These are phyloP conservation scores for Melanotus villosus DNA, from an alignment of 2,888 invertebrate genomes.

Conservation along the genomic window DNA sequence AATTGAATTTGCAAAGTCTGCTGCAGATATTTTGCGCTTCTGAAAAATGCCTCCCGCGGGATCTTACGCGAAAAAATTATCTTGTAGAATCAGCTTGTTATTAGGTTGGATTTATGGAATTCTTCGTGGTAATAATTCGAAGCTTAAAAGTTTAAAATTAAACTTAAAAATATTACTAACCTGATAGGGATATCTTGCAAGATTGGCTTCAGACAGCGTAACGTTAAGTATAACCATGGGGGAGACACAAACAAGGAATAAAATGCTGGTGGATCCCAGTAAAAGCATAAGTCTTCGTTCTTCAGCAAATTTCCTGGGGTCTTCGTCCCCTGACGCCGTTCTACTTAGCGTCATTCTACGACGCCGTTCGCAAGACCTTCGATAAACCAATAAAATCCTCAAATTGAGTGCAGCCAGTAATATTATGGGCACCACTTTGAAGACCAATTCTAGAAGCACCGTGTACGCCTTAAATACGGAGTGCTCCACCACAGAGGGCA, in stretches of 20 bases:
- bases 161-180: too few species aligned
- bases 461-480: constrained; percentile 71
- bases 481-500: constrained; percentile 61
- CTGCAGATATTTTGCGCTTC: neutral
- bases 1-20: neutral
- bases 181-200: constrained; percentile 76
- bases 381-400: constrained; percentile 77
- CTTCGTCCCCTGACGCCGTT: constrained; percentile 73
- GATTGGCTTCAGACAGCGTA: constrained; percentile 75
- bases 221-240: constrained; percentile 81
- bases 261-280: constrained; percentile 77
- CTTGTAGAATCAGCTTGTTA: too few species aligned
- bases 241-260: constrained; percentile 79
- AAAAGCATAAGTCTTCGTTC: constrained; percentile 77
- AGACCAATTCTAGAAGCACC: constrained; percentile 75
- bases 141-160: too few species aligned
- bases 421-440: constrained; percentile 79
- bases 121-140: too few species aligned
- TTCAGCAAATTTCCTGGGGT: constrained; percentile 78
- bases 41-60: too few species aligned
- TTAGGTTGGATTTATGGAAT: too few species aligned
- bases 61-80: too few species aligned
- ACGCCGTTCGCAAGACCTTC: constrained; percentile 76
- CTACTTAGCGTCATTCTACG: constrained; percentile 77
- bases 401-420: constrained; percentile 77